These are phyloP conservation scores for Drosophila falleni DNA, from an alignment of 2,888 invertebrate genomes.

Conservation along the genomic window DNA sequence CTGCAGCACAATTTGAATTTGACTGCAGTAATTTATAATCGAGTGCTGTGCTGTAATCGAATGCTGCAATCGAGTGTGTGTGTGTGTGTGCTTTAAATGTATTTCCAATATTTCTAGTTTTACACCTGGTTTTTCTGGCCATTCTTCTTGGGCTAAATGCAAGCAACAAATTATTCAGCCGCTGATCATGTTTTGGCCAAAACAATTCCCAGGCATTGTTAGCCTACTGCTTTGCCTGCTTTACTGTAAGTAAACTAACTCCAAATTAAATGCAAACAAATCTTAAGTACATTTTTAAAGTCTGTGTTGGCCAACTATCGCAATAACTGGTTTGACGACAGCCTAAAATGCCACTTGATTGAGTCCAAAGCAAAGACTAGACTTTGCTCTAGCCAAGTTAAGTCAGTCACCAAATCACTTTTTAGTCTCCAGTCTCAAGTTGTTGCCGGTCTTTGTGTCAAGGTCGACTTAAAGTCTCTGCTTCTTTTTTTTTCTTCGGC, in stretches of 20 bases:
- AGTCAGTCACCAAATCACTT: constrained; percentile 35
- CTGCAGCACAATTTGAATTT: constrained; percentile 12
- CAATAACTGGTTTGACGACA: constrained; percentile 34
- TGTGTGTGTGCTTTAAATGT: neutral
- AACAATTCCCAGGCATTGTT: constrained; percentile 55
- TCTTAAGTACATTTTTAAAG: constrained; percentile 7
- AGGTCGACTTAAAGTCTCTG: constrained; percentile 62
- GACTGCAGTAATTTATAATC: neutral
- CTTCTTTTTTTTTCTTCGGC: constrained; percentile 9
- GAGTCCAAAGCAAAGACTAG: constrained; percentile 39
- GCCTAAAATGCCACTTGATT: constrained; percentile 24
- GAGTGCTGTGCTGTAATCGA: constrained; percentile 53
- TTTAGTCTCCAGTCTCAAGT: constrained; percentile 27
- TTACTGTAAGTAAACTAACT: constrained; percentile 58
- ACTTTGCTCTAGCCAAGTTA: constrained; percentile 25
- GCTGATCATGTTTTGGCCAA: constrained; percentile 74
- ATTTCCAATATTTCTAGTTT: constrained; percentile 23
- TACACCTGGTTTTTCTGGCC: constrained; percentile 23
- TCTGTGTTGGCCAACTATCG: constrained; percentile 11
- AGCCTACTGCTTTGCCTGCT: constrained; percentile 66
- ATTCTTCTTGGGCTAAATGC: constrained; percentile 57
- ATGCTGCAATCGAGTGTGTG: constrained; percentile 61
- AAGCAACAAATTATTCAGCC: constrained; percentile 29
- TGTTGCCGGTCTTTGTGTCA: constrained; percentile 81
- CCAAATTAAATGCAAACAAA: constrained; percentile 5